Base-by-base conservation (phyloP, 2,113 vertebrate genomes). In the Gallinago paraguaiae region DNA sequence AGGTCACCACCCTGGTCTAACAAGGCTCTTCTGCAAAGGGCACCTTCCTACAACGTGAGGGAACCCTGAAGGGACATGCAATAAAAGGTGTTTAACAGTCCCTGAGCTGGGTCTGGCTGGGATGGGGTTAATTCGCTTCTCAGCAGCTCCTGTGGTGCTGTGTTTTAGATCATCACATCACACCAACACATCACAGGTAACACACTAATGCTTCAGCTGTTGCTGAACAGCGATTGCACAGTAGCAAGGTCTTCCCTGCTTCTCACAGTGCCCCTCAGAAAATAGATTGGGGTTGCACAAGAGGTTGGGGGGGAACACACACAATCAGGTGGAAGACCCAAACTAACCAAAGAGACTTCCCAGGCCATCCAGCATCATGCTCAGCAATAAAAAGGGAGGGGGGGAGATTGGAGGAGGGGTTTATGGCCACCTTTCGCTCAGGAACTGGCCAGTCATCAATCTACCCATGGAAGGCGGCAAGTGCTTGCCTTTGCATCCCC, bases 381-480 rank as follows among this genome's bases (percentile, higher is more conserved):
- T 74, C 39, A 84, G 82, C 41, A 61, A 75, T 31, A 48, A 35
- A 90, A 69, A 67, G 6, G n/a, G 11, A 68, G 31, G 39, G 14
- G 68, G 13, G 16, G 35, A 72, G 54, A 31, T 45, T 25, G 5
- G 24, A 15, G 17, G 19, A 14, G 15, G 4, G 3, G 5, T 22
- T 63, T 28, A 28, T 74, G 65, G 30, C 20, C 33, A 81, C 28
- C 6, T 18, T 30, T 24, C 57, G 37, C 35, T 75, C 82, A 75
- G 70, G 22, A 82, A 25, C 60, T 63, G 17, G 6, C 64, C 77
- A 64, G 28, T 41, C 51, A 65, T 81, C 41, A 13, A 1, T 8
- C 31, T 41, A 5, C 1, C 6, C 28, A 53, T 1, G 23, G 71
- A 33, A 82, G 6, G n/a, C 1, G 8, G 12, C 1, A 12, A 67